Evolutionary conservation across 2,797 vertebrate species (phyloP), one percentile per base, ranked within the genome.

Genomic region (Balearica regulorum): DNA sequence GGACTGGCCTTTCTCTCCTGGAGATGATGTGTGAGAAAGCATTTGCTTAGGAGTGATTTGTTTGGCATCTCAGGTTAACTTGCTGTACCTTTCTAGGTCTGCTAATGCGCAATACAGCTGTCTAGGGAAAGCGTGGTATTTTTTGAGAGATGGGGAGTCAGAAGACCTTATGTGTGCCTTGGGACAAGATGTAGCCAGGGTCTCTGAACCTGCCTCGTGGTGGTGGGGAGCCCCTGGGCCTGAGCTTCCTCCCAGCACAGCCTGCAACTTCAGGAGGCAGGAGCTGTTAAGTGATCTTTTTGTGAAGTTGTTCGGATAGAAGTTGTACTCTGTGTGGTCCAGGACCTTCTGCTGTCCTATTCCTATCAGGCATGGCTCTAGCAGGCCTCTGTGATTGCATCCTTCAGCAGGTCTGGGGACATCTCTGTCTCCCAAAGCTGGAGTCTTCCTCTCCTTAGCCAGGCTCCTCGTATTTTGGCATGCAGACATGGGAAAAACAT

Each of bases 341-440:
- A 33, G 35, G 11, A 29, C 35, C 33, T 65, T 75, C 62, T 79
- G 35, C 28, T 84, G 16, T 41, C 18, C 62, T 58, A 7, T 29
- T 8, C 18, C 25, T 75, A 21, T 7, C 19, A 58, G 28, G 15
- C 12, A 31, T 37, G 11, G 22, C 17, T 29, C 19, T 26, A 83
- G 39, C 28, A 75, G 46, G 20, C 33, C 13, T 35, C 51, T 0
- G 0, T 33, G 35, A 35, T 7, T 0, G 1, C 14, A 16, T 61
- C 28, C 12, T 41, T 94, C 62, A 61, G 10, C 25, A 46, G 51
- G 16, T 51, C 43, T 69, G 43, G 43, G 25, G 24, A 55, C 29
- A 69, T 41, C 15, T 75, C n/a, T n/a, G 7, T 26, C n/a, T 70
- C 26, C 12, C 19, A 54, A 26, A 29, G 19, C 21, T 21, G 16